Evolutionary conservation across 2,888 invertebrate genomes (phyloP), one percentile per base, ranked within the genome.

Genomic region (Oxystoma pomonae): DNA sequence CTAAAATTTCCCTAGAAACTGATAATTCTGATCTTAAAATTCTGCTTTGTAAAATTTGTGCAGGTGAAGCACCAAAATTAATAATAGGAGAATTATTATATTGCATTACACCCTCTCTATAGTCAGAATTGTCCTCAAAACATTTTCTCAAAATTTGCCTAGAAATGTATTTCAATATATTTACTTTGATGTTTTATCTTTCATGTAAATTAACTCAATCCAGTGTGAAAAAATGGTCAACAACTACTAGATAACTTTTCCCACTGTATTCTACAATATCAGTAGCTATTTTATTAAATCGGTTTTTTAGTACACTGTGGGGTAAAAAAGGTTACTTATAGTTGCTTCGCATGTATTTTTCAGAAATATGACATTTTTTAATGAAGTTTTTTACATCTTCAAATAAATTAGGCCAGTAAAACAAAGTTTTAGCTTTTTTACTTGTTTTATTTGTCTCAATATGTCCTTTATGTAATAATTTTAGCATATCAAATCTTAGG

Each of bases 141-240:
- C 68, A 61, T 61, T 69, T 71, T 20, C 64, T 56, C 59, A 74
- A 67, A 55, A 71, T 72, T 58, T 69, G 67, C 67, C 71, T 67
- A 0, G 61, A 59, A 22, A 71, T 70, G 57, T 35, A 55, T 16
- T 71, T 69, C 20, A 61, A 65, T 62, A 69, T 69, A 64, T 70
- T 68, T 16, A 68, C 65, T 35, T 12, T 7, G 35, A 35, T 35
- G 35, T 35, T 35, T 35, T 35, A 35, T 35, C 35, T 35, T 35
- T 35, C 3, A 35, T 3, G 35, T 35, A 35, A 35, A 3, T 7
- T 7, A 35, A 35, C 12, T 70, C 67, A 51, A 71, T 58, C 71
- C 69, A 71, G 50, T 70, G 68, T 16, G 69, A 70, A 59, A n/a
- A 68, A 70, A 57, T 70, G 57, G 61, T 72, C 69, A 49, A 69